A percentile compares a stretch with the other conserved stretches of the same genome.
Conservation (phyloP, 2,888 invertebrate species). For the Galerucella calmariensis region DNA sequence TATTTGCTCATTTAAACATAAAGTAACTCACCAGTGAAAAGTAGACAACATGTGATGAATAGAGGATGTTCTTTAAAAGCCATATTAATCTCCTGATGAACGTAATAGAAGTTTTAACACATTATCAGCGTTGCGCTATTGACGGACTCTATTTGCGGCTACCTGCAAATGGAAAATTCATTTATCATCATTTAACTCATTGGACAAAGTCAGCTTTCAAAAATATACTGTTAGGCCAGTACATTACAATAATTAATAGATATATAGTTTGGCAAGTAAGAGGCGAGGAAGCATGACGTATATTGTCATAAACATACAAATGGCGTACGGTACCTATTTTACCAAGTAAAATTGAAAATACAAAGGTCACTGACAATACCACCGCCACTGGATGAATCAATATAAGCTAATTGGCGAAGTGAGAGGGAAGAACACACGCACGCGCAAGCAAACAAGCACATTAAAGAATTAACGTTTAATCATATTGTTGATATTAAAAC, state of each 20-base stretch:
- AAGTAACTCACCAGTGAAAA: conserved; percentile 47
- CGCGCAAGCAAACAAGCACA: too few relatives aligned
- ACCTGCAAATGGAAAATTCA: conserved; percentile 39
- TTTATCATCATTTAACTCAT: conserved; percentile 34
- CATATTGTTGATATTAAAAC: too few relatives aligned
- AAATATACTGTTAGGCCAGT: conserved; percentile 3
- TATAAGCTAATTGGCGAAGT: too few relatives aligned
- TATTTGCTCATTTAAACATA: background rate
- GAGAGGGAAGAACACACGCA: too few relatives aligned
- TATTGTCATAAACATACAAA: too few relatives aligned
- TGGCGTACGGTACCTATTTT: too few relatives aligned
- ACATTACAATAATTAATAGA: background rate
- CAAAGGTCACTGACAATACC: too few relatives aligned
- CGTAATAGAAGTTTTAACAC: conserved; percentile 40
- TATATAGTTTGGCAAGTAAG: too few relatives aligned
- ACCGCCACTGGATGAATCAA: too few relatives aligned
- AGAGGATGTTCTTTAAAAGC: conserved; percentile 39
- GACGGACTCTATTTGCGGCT: conserved; percentile 19
- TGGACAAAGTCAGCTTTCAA: background rate
- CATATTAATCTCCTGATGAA: conserved; percentile 44
- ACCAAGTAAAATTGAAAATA: too few relatives aligned
- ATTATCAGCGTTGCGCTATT: conserved; percentile 38
- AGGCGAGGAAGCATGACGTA: too few relatives aligned
- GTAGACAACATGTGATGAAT: conserved; percentile 45
- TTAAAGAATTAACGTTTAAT: too few relatives aligned